These are phyloP conservation scores for Pluvialis apricaria DNA, from an alignment of 2,113 vertebrate genomes.

Conservation along the genomic window DNA sequence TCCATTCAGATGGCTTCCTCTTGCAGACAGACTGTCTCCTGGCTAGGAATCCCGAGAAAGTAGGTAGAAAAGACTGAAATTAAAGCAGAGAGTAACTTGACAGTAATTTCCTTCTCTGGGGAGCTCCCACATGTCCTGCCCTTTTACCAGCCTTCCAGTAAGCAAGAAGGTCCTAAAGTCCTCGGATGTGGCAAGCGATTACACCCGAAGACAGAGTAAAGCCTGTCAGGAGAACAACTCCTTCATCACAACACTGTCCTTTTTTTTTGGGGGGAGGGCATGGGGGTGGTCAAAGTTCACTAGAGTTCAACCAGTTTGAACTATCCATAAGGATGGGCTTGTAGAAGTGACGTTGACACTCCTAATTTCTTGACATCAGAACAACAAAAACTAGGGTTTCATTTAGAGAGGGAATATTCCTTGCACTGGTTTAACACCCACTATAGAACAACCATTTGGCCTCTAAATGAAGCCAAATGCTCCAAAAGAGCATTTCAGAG, in stretches of 20 bases:
- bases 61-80: background rate
- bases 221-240: background rate
- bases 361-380: background rate
- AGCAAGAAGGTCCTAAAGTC: background rate
- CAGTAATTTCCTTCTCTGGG: background rate
- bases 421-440: background rate
- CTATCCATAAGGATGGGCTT: background rate
- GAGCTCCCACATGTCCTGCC: background rate
- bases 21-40: slow-evolving; percentile 43
- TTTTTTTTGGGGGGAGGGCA: too few relatives aligned
- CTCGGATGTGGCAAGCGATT: background rate
- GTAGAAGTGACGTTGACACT: background rate
- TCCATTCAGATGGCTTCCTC: background rate
- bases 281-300: too few relatives aligned
- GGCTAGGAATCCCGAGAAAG: background rate
- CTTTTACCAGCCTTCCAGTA: background rate
- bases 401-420: background rate
- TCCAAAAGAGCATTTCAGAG: too few relatives aligned
- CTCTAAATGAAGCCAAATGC: background rate
- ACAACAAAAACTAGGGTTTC: background rate
- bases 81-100: background rate
- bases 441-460: background rate
- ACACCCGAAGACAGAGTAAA: background rate
- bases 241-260: background rate
- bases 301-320: background rate